phyloP scores from a whole-genome alignment of 2,888 invertebrate genomes.

The Chloromyia formosa region DNA sequence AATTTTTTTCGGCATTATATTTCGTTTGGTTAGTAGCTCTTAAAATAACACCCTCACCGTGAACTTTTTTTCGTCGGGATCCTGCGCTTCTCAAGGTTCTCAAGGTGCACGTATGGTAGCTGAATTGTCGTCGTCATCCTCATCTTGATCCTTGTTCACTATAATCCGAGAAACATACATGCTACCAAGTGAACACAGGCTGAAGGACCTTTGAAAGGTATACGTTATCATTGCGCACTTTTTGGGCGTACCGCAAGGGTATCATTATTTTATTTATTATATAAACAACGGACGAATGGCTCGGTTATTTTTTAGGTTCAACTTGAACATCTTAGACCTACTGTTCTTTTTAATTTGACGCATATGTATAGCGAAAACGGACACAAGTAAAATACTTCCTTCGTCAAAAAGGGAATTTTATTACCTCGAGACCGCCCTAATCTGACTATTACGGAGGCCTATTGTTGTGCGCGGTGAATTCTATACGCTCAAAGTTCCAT shows the following conservation, averaged over 20 bases:
- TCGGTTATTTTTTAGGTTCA: too few species aligned
- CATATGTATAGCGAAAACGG: background rate
- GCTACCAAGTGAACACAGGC: background rate
- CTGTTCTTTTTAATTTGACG: background rate
- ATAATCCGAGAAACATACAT: constrained; percentile 2
- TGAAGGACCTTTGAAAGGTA: background rate
- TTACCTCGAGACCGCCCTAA: background rate
- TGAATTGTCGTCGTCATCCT: background rate
- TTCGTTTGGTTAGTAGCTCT: constrained; percentile 12
- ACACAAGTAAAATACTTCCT: background rate
- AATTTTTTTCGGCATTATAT: background rate
- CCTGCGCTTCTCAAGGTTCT: too few species aligned
- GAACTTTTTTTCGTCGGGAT: background rate
- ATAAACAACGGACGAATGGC: background rate
- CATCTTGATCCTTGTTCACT: background rate
- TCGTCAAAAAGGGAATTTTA: background rate
- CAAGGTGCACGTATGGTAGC: background rate
- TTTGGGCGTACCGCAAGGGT: background rate
- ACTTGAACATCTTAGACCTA: background rate
- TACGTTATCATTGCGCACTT: background rate
- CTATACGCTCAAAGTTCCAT: background rate
- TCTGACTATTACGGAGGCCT: background rate
- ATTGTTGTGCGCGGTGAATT: background rate
- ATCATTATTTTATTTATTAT: constrained; percentile 6
- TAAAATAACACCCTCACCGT: constrained; percentile 9